These are phyloP conservation scores for Nowickia ferox DNA, from an alignment of 2,888 invertebrate species.

Conservation along the genomic window DNA sequence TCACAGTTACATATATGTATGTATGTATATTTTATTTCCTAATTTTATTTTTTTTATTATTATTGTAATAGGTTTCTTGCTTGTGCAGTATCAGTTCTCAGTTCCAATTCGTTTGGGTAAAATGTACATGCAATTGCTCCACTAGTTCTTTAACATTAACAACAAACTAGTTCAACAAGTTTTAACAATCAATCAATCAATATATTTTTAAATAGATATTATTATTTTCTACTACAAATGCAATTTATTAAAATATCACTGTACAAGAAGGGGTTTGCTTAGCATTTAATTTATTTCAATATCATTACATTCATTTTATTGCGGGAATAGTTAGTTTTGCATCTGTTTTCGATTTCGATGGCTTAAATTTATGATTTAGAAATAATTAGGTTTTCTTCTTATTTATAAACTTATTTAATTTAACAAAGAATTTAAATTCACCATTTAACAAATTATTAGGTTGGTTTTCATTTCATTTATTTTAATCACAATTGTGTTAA, in stretches of 20 bases:
- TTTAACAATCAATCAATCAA: constrained; percentile 67
- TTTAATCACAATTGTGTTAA: constrained; percentile 61
- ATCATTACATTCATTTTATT: constrained; percentile 36
- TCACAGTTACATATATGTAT: constrained; percentile 51
- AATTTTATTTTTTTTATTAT: background rate
- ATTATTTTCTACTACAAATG: constrained; percentile 50
- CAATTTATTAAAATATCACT: constrained; percentile 58
- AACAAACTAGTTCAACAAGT: constrained; percentile 77
- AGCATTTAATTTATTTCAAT: constrained; percentile 34
- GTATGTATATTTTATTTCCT: constrained; percentile 14
- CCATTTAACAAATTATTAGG: constrained; percentile 7
- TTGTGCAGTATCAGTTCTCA: constrained; percentile 17
- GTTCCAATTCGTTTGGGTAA: constrained; percentile 29
- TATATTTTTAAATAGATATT: constrained; percentile 8
- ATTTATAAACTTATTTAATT: constrained; percentile 60
- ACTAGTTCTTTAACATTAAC: constrained; percentile 64
- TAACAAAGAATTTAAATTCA: constrained; percentile 53
- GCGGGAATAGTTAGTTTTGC: background rate
- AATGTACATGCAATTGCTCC: constrained; percentile 65
- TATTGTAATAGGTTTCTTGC: constrained; percentile 47
- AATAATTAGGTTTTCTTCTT: constrained; percentile 19
- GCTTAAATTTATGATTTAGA: background rate
- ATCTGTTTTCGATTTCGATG: constrained; percentile 27
- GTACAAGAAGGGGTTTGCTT: constrained; percentile 50
- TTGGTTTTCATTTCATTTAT: constrained; percentile 48